phyloP scores from a whole-genome alignment of 2,888 invertebrate genomes.

The Eupeodes latifasciatus region DNA sequence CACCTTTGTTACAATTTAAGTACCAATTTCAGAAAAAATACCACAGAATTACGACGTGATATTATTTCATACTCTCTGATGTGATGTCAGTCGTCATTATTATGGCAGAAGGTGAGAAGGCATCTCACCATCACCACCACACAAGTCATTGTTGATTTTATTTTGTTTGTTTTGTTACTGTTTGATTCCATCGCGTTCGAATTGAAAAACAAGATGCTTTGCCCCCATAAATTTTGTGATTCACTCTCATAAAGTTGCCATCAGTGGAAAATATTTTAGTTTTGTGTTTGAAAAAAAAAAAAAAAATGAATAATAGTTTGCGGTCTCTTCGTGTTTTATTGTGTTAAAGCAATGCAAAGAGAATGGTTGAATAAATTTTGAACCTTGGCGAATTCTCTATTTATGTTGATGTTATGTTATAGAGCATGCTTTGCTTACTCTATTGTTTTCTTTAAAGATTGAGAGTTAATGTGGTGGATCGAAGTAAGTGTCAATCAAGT shows the following conservation, averaged over 20 bases:
- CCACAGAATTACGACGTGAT: constrained; percentile 20
- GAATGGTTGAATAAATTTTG: constrained; percentile 26
- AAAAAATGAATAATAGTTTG: constrained; percentile 57
- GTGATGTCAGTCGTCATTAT: constrained; percentile 21
- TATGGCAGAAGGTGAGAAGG: constrained; percentile 31
- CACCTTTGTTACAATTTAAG: constrained; percentile 68
- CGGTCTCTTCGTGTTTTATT: constrained; percentile 54
- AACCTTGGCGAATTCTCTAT: constrained; percentile 31
- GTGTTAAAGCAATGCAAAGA: constrained; percentile 11
- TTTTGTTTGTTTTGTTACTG: not conserved
- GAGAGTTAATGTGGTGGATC: constrained; percentile 33
- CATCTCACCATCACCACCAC: constrained; percentile 15
- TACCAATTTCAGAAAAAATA: constrained; percentile 46
- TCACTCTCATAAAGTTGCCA: constrained; percentile 25
- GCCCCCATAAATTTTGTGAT: constrained; percentile 65
- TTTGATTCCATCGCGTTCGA: constrained; percentile 8
- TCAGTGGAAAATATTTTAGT: constrained; percentile 14
- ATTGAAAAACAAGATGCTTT: constrained; percentile 16
- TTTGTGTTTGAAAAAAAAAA: constrained; percentile 14
- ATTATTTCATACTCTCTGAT: constrained; percentile 30
- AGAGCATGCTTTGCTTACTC: not conserved
- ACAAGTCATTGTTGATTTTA: constrained; percentile 40
- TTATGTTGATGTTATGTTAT: not conserved
- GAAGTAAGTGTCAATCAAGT: constrained; percentile 22
- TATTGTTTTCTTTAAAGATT: not conserved